Conservation (phyloP, 2,797 vertebrate species). For the Gymnocypris eckloni region DNA sequence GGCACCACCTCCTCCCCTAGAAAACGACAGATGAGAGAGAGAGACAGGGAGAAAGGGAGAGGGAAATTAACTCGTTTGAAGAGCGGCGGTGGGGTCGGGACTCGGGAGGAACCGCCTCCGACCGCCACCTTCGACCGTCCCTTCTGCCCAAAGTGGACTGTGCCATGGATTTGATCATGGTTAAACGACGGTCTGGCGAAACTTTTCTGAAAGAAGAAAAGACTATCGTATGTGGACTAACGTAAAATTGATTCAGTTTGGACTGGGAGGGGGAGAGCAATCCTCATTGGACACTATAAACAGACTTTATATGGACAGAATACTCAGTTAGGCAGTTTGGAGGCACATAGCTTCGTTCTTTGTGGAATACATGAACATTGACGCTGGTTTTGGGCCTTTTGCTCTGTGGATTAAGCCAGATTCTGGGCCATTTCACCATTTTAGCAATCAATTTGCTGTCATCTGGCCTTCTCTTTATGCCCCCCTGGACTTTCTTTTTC, state of each 20-base stretch:
- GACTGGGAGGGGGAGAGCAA: slow-evolving; percentile 26
- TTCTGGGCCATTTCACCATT: slow-evolving; percentile 24
- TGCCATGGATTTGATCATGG: slow-evolving; percentile 59
- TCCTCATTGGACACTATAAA: slow-evolving; percentile 46
- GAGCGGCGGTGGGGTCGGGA: slow-evolving; percentile 68
- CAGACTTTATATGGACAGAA: slow-evolving; percentile 46
- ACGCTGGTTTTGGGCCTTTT: slow-evolving; percentile 36
- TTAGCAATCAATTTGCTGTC: not conserved
- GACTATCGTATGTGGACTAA: slow-evolving; percentile 49
- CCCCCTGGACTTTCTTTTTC: slow-evolving; percentile 15
- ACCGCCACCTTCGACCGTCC: slow-evolving; percentile 63
- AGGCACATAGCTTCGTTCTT: slow-evolving; percentile 36
- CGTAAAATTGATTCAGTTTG: slow-evolving; percentile 29
- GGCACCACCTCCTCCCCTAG: slow-evolving; percentile 72
- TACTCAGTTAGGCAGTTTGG: slow-evolving; percentile 53
- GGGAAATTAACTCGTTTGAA: slow-evolving; percentile 76
- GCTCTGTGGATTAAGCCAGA: slow-evolving; percentile 22
- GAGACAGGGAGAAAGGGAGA: slow-evolving; percentile 77
- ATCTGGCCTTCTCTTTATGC: not conserved
- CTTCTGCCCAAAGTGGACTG: slow-evolving; percentile 70
- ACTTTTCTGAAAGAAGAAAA: slow-evolving; percentile 55
- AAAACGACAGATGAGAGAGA: slow-evolving; percentile 73
- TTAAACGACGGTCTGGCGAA: slow-evolving; percentile 56
- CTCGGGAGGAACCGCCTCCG: slow-evolving; percentile 64
- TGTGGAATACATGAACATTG: slow-evolving; percentile 39